Evolutionary conservation across 2,888 invertebrate species (phyloP), one percentile per base, ranked within the genome.

Genomic region (Ochropacha duplaris): DNA sequence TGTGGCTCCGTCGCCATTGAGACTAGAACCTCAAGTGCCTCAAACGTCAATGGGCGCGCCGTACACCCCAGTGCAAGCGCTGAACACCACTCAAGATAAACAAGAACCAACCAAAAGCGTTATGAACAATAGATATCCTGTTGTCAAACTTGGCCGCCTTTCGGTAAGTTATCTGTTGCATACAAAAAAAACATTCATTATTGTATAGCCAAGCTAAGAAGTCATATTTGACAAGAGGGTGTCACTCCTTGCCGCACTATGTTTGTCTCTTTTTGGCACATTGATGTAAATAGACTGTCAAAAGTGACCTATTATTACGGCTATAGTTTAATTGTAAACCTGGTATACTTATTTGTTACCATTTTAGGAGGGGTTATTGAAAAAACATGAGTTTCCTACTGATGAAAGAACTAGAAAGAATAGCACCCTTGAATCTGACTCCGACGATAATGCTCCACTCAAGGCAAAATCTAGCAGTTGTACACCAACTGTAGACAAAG

Each of bases 1-100:
- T 69, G 94, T 94, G 58, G 94, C 94, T 39, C 94, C 94, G 22
- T 92, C 93, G 49, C 93, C 94, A 12, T 76, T 93, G 56, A 89
- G 93, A 39, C 88, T 87, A 62, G 93, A 93, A 78, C 92, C 92
- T 3, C 92, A 90, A 79, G 93, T 92, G 83, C 93, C 93, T 75
- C 89, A 88, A 66, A 88, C 93, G 36, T 88, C 89, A 3, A 92
- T 92, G 91, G 90, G 92, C 14, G 88, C 88, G 16, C 90, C 91
- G 0, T 92, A 90, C 62, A 84, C 89, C 19, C 81, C 83, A 0
- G 24, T 75, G 44, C 77, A 65, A 58, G 62, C 72, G 28, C 76
- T 69, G 57, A 77, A 70, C 57, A 71, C 67, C 56, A 68, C 65
- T 50, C 83, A 78, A 61, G 90, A 91, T 14, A 90, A 88, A 67